Evolutionary conservation across 2,797 vertebrate genomes (phyloP).

Genomic region (Picus viridis): DNA sequence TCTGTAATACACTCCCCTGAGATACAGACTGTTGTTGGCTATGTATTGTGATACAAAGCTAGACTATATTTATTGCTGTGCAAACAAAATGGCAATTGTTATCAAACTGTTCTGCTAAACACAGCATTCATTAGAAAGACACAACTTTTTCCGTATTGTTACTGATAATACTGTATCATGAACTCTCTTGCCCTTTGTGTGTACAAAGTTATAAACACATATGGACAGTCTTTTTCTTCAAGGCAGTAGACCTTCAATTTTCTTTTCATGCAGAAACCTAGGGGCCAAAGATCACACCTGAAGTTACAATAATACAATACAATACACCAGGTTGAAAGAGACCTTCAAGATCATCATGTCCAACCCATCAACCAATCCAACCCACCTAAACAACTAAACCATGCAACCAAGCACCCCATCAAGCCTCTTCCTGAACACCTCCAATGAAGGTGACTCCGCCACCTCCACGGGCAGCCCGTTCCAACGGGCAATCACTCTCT

Average conservation of each 20-base stretch:
- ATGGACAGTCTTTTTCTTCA: not conserved
- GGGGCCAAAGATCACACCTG: not conserved
- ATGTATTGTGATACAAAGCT: not conserved
- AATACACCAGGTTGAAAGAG: too few relatives aligned
- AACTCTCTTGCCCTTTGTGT: fast-evolving
- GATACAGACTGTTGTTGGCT: not conserved
- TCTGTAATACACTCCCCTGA: not conserved
- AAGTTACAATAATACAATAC: too few relatives aligned
- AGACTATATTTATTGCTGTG: not conserved
- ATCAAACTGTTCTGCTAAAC: not conserved
- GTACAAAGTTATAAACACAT: not conserved
- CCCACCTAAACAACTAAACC: too few relatives aligned
- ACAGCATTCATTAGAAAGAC: not conserved
- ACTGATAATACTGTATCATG: not conserved
- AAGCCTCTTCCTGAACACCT: too few relatives aligned
- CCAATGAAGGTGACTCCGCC: too few relatives aligned
- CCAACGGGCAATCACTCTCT: too few relatives aligned
- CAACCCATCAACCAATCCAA: too few relatives aligned
- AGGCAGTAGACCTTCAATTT: not conserved
- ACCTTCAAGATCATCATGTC: too few relatives aligned
- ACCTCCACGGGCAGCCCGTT: too few relatives aligned
- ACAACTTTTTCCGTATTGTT: not conserved
- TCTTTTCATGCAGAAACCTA: not conserved
- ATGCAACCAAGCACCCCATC: too few relatives aligned
- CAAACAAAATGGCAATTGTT: not conserved